These are phyloP conservation scores for Cheiracanthium punctorium DNA, from an alignment of 2,888 invertebrate genomes.

Conservation along the genomic window DNA sequence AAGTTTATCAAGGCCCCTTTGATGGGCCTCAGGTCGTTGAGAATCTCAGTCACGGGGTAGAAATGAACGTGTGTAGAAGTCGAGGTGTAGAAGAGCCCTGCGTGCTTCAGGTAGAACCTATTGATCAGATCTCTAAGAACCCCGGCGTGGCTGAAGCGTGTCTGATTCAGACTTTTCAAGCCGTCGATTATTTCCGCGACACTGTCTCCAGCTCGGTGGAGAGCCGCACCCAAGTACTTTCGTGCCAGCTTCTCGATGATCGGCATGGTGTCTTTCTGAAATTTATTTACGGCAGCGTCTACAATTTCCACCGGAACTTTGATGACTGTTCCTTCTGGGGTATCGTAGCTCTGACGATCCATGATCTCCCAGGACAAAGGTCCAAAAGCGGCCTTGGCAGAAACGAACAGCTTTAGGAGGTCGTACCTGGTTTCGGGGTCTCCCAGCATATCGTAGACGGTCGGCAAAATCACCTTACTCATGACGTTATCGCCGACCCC, in stretches of 20 bases:
- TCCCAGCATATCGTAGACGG: slow-evolving; percentile 11
- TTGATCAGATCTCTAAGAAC: slow-evolving; percentile 2
- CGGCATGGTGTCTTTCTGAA: slow-evolving; percentile 16
- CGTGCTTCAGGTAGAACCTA: slow-evolving; percentile 13
- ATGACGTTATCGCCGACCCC: not conserved
- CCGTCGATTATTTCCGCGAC: not conserved
- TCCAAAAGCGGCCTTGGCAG: slow-evolving; percentile 15
- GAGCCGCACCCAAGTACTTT: not conserved
- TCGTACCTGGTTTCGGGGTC: slow-evolving; percentile 33
- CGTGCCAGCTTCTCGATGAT: not conserved
- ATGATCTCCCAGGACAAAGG: slow-evolving; percentile 24
- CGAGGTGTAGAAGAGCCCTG: not conserved
- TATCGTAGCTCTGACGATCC: not conserved
- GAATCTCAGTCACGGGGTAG: slow-evolving; percentile 28
- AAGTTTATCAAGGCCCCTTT: slow-evolving; percentile 24
- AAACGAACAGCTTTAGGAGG: slow-evolving; percentile 7
- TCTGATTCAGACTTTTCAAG: not conserved
- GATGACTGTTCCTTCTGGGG: slow-evolving; percentile 24
- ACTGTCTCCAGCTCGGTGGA: not conserved
- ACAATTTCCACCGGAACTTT: not conserved
- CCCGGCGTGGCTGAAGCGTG: not conserved
- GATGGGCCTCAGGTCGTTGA: slow-evolving; percentile 32
- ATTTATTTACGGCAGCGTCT: not conserved
- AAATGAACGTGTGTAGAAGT: not conserved
- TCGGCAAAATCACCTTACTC: slow-evolving; percentile 20